Conservation (phyloP, 2,888 invertebrate genomes). For the Subacronicta megacephala region DNA sequence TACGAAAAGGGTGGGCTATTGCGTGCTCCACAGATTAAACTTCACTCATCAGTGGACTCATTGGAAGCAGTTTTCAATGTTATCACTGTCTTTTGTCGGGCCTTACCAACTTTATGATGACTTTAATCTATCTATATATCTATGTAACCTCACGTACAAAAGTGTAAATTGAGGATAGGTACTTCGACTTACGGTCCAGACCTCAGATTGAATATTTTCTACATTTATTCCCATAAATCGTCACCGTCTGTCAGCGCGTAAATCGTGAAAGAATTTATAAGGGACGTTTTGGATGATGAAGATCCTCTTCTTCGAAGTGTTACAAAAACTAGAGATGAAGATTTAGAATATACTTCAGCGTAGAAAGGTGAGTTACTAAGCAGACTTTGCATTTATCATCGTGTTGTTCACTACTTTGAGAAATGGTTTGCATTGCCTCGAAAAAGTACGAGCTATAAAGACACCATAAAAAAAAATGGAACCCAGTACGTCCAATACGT, state of each 20-base stretch:
- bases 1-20: not conserved
- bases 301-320: slow-evolving; percentile 36
- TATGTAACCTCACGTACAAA: not conserved
- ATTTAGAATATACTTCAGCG: slow-evolving; percentile 37
- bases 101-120: too few species aligned
- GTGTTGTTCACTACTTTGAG: slow-evolving; percentile 1
- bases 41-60: too few species aligned
- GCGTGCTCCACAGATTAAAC: not conserved
- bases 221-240: slow-evolving; percentile 50
- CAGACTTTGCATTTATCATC: slow-evolving; percentile 25
- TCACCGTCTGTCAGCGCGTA: slow-evolving; percentile 51
- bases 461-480: too few species aligned
- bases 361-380: slow-evolving; percentile 28
- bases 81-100: too few species aligned
- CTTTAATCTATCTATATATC: not conserved
- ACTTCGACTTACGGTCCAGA: slow-evolving; percentile 10
- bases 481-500: too few species aligned
- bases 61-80: too few species aligned
- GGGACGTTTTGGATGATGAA: slow-evolving; percentile 51
- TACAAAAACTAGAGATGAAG: slow-evolving; percentile 34
- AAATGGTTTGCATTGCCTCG: not conserved
- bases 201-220: slow-evolving; percentile 45
- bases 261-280: slow-evolving; percentile 51
- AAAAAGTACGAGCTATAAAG: too few species aligned
- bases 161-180: not conserved